Evolutionary conservation across 2,113 vertebrate species (phyloP).

Genomic region (Pyxicephalus adspersus): DNA sequence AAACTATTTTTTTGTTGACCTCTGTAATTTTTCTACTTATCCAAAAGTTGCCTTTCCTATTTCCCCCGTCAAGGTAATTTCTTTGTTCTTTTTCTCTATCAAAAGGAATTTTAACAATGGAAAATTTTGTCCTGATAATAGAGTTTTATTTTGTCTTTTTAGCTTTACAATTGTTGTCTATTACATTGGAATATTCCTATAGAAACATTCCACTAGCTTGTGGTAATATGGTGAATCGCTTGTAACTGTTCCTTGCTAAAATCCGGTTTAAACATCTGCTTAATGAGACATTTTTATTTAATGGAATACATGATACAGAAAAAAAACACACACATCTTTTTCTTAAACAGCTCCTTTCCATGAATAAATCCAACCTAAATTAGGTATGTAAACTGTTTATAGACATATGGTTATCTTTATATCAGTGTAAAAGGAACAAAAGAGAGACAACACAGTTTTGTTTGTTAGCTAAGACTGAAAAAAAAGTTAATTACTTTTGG

Average conservation of each 20-base stretch:
- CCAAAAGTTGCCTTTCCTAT: too few species aligned
- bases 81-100: neutral
- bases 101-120: neutral
- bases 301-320: slow-evolving; percentile 8
- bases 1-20: too few species aligned
- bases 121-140: neutral
- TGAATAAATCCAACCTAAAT: slow-evolving; percentile 85
- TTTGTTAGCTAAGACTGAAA: slow-evolving; percentile 15
- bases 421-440: slow-evolving; percentile 58
- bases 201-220: slow-evolving; percentile 20
- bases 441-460: neutral
- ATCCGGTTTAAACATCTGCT: slow-evolving; percentile 6
- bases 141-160: neutral
- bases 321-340: slow-evolving; percentile 62
- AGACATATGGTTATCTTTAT: slow-evolving; percentile 71
- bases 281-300: slow-evolving; percentile 38
- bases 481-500: slow-evolving; percentile 19
- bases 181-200: slow-evolving; percentile 28
- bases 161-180: slow-evolving; percentile 15
- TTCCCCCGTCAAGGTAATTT: neutral
- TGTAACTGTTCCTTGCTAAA: neutral
- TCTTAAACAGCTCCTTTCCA: slow-evolving; percentile 84
- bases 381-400: slow-evolving; percentile 83
- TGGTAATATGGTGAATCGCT: slow-evolving; percentile 5
- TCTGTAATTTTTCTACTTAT: too few species aligned